phyloP scores from a whole-genome alignment of 2,888 invertebrate genomes.

The Eugnorisma glareosa region DNA sequence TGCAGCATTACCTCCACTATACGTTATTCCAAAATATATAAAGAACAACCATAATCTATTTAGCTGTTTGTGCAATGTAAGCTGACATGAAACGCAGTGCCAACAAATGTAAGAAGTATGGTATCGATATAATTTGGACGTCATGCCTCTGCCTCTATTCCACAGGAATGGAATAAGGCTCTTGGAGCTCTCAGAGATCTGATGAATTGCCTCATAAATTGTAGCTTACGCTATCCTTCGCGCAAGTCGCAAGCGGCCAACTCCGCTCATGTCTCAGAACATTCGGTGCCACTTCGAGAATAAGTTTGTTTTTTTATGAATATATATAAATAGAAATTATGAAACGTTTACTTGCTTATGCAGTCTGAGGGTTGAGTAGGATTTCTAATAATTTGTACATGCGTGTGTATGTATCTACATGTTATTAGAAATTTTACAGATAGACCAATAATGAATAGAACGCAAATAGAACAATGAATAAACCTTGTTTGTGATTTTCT shows the following conservation, averaged over 20 bases:
- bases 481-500: background rate
- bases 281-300: conserved; percentile 70
- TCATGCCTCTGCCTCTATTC: conserved; percentile 68
- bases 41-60: background rate
- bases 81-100: conserved; percentile 34
- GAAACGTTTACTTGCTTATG: conserved; percentile 26
- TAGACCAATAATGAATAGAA: background rate
- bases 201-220: conserved; percentile 82
- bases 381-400: background rate
- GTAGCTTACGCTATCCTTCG: conserved; percentile 76
- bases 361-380: background rate
- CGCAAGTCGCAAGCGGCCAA: conserved; percentile 65
- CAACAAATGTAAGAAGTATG: conserved; percentile 59
- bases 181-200: conserved; percentile 73
- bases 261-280: conserved; percentile 69
- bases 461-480: background rate
- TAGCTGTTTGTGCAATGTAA: conserved; percentile 17
- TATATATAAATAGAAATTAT: conserved; percentile 55
- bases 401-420: background rate
- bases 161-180: conserved; percentile 70
- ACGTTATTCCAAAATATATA: background rate
- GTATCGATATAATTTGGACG: conserved; percentile 69
- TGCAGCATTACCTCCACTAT: background rate
- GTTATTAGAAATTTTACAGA: background rate
- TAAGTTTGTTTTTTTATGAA: conserved; percentile 62